Conservation (phyloP, 2,113 vertebrate genomes). For the Thamnophis sirtalis region DNA sequence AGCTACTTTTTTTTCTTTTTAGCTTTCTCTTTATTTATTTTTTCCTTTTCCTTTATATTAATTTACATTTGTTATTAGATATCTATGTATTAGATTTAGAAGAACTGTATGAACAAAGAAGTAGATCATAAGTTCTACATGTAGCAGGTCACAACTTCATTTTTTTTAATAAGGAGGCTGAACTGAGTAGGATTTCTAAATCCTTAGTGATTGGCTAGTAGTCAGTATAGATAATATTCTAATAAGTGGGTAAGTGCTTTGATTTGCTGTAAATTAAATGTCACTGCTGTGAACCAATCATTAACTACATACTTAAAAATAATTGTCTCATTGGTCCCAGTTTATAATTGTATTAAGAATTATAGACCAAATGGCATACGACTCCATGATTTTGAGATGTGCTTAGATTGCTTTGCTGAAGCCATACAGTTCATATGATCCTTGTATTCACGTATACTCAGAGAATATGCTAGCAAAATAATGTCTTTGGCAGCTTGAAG, state of each 20-base stretch:
- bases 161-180: not conserved
- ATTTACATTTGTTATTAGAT: not conserved
- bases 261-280: not conserved
- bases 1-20: too few species aligned
- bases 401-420: not conserved
- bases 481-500: slow-evolving; percentile 2
- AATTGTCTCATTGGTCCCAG: not conserved
- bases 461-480: slow-evolving; percentile 8
- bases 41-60: too few species aligned
- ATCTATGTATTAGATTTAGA: not conserved
- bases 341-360: not conserved
- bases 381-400: not conserved
- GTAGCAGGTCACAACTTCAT: not conserved
- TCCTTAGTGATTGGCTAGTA: not conserved
- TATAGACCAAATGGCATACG: not conserved
- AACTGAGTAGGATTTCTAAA: not conserved
- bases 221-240: not conserved
- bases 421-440: not conserved
- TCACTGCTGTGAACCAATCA: not conserved
- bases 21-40: too few species aligned
- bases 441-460: not conserved
- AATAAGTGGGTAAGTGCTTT: not conserved
- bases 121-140: not conserved
- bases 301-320: not conserved
- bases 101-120: not conserved